A percentile compares a stretch with the other conserved stretches of the same genome.
These are phyloP conservation scores for Pristionchus mayeri DNA, from an alignment of 2,888 invertebrate species.

Conservation along the genomic window DNA sequence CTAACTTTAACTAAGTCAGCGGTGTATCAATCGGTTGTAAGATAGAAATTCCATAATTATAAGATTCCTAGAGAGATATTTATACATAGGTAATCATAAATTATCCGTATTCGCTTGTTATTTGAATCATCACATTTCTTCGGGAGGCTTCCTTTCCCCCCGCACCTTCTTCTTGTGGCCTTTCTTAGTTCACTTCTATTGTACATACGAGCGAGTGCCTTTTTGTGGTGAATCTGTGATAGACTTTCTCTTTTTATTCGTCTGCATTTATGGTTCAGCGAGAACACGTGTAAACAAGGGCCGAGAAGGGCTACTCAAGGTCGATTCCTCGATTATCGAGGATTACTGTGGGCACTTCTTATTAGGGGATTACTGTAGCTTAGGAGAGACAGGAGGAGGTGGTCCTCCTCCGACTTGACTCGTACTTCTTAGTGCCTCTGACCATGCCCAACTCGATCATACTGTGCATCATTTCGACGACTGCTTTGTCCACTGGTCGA, in stretches of 20 bases:
- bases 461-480: constrained; percentile 45
- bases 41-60: not conserved
- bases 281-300: constrained; percentile 12
- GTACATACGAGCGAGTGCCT: constrained; percentile 31
- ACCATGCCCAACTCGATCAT: constrained; percentile 78
- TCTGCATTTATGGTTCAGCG: not conserved
- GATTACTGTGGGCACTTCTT: constrained; percentile 30
- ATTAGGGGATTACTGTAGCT: constrained; percentile 20
- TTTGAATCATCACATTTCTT: not conserved
- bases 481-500: not conserved
- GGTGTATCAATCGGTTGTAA: constrained; percentile 38
- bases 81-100: constrained; percentile 34
- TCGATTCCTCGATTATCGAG: constrained; percentile 44
- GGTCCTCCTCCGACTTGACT: not conserved
- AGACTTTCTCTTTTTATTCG: constrained; percentile 1
- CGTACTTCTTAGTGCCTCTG: constrained; percentile 75
- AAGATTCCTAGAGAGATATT: not conserved
- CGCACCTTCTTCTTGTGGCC: not conserved
- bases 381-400: not conserved
- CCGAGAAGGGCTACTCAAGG: constrained; percentile 33
- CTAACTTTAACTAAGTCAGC: constrained; percentile 44
- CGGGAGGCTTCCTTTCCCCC: not conserved
- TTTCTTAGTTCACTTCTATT: constrained; percentile 38
- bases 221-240: constrained; percentile 29
- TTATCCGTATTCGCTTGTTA: constrained; percentile 25